A percentile compares a stretch with the other conserved stretches of the same genome.
Conservation (phyloP, 1,140 invertebrate species). For the Brachionus calyciflorus region DNA sequence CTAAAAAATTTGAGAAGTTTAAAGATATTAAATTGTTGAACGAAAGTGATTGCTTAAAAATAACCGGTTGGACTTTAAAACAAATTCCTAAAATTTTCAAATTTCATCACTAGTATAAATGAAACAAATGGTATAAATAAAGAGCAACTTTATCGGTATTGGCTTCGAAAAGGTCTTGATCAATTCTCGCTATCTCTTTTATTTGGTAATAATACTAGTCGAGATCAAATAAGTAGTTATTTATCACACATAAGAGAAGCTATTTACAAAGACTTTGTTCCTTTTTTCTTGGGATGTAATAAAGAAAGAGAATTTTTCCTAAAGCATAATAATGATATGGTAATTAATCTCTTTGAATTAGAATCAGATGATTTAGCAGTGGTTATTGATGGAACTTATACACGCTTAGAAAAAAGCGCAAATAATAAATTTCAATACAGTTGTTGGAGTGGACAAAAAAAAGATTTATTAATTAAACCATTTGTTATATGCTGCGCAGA, state of each 20-base stretch:
- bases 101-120: neutral
- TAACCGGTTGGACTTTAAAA: neutral
- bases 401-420: neutral
- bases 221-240: neutral
- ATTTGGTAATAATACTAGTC: neutral
- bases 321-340: neutral
- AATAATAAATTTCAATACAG: neutral
- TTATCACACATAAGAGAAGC: neutral
- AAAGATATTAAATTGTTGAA: neutral
- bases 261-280: neutral
- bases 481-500: neutral
- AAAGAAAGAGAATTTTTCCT: neutral
- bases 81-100: neutral
- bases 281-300: neutral
- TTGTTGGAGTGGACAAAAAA: neutral
- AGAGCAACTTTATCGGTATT: neutral
- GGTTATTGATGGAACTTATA: neutral
- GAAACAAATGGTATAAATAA: neutral
- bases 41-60: neutral
- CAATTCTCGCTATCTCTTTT: neutral
- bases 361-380: neutral
- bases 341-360: neutral
- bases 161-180: neutral
- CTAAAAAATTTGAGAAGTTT: neutral
- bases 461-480: neutral